These are phyloP conservation scores for Meghimatium bilineatum DNA, from an alignment of 2,888 invertebrate species.

Conservation along the genomic window DNA sequence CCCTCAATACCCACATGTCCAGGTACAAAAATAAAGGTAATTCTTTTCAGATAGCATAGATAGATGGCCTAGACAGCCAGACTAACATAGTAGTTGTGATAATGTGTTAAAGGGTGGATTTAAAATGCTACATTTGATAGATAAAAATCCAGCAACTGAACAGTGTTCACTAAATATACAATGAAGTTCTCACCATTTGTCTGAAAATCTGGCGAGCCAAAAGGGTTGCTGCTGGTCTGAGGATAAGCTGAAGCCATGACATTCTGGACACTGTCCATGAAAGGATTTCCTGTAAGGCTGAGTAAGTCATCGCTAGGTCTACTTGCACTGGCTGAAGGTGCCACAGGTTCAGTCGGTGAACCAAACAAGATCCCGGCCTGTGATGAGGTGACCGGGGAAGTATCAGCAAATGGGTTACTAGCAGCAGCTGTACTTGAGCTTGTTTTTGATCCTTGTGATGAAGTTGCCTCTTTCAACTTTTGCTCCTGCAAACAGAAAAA, in stretches of 20 bases:
- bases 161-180: not conserved
- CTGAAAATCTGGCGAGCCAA: slow-evolving; percentile 55
- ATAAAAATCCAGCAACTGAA: too few relatives aligned
- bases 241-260: slow-evolving; percentile 65
- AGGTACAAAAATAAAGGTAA: too few relatives aligned
- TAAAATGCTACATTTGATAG: too few relatives aligned
- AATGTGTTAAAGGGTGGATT: too few relatives aligned
- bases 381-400: slow-evolving; percentile 52
- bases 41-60: too few relatives aligned
- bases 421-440: slow-evolving; percentile 50
- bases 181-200: slow-evolving; percentile 41
- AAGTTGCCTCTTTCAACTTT: slow-evolving; percentile 59
- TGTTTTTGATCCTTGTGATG: slow-evolving; percentile 50
- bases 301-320: slow-evolving; percentile 93
- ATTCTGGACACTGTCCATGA: slow-evolving; percentile 81
- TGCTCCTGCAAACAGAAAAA: slow-evolving; percentile 61
- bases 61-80: too few relatives aligned
- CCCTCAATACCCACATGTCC: too few relatives aligned
- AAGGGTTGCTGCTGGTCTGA: slow-evolving; percentile 55
- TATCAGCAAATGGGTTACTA: slow-evolving; percentile 63
- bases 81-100: too few relatives aligned
- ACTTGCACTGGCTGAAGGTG: slow-evolving; percentile 27
- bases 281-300: slow-evolving; percentile 90
- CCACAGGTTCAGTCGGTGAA: slow-evolving; percentile 36
- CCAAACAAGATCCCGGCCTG: slow-evolving; percentile 54